A percentile compares a stretch with the other conserved stretches of the same genome.
These are phyloP conservation scores for Leucoraja erinaceus DNA, from an alignment of 2,113 vertebrate species.

Conservation along the genomic window DNA sequence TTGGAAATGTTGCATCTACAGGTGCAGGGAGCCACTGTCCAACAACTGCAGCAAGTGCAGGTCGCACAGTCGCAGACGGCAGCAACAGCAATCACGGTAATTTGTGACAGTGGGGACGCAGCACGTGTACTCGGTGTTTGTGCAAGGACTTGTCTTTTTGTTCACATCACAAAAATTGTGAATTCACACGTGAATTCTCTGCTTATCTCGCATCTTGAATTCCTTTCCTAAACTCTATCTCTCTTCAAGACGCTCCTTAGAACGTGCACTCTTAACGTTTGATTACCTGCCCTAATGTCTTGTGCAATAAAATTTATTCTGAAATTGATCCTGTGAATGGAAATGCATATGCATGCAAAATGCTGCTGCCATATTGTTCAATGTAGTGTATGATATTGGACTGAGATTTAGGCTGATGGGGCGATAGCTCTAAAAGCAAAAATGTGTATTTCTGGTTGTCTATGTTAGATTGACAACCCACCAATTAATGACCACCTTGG, in stretches of 20 bases:
- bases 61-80: conserved; percentile 64
- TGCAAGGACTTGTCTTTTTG: not conserved
- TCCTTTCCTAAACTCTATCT: not conserved
- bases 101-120: conserved; percentile 40
- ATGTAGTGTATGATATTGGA: not conserved
- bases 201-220: not conserved
- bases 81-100: conserved; percentile 67
- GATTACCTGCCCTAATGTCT: not conserved
- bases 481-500: not conserved
- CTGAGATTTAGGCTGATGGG: not conserved
- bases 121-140: not conserved
- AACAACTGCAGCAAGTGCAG: conserved; percentile 71
- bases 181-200: not conserved
- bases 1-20: conserved; percentile 46
- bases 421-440: not conserved
- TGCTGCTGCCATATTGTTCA: not conserved
- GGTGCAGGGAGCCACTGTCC: conserved; percentile 71
- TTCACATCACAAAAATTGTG: no score
- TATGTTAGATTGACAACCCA: not conserved
- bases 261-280: not conserved
- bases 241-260: not conserved
- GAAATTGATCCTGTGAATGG: not conserved
- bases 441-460: not conserved
- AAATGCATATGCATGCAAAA: not conserved
- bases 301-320: not conserved